Evolutionary conservation across 2,113 vertebrate species (phyloP).

Genomic region (Copsychus sechellarum): DNA sequence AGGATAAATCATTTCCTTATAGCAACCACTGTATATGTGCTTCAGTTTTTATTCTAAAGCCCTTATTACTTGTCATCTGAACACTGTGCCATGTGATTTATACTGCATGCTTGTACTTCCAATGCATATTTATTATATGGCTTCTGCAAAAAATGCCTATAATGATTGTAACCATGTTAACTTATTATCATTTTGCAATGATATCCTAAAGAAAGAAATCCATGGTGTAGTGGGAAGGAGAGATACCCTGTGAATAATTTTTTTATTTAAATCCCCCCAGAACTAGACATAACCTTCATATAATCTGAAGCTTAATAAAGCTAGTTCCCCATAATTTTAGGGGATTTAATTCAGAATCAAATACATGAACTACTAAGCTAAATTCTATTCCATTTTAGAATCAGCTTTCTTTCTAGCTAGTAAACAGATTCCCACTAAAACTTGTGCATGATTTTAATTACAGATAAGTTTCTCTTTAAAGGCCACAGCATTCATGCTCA

Average conservation of each 20-base stretch:
- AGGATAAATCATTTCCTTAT: slow-evolving; percentile 63
- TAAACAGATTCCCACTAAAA: slow-evolving; percentile 80
- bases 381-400: slow-evolving; percentile 71
- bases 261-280: neutral
- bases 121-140: slow-evolving; percentile 44
- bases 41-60: slow-evolving; percentile 16
- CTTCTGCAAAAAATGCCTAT: slow-evolving; percentile 12
- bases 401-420: slow-evolving; percentile 70
- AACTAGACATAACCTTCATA: neutral
- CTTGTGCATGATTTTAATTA: slow-evolving; percentile 98
- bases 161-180: slow-evolving; percentile 63
- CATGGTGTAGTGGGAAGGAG: neutral
- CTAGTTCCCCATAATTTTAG: slow-evolving; percentile 15
- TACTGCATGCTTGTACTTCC: neutral
- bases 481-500: slow-evolving; percentile 83
- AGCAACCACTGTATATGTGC: neutral
- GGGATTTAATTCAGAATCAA: slow-evolving; percentile 66
- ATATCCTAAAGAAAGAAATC: slow-evolving; percentile 1
- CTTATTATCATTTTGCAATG: slow-evolving; percentile 28
- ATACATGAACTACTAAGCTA: neutral
- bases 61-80: slow-evolving; percentile 52
- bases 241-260: neutral
- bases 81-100: slow-evolving; percentile 53
- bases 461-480: slow-evolving; percentile 95
- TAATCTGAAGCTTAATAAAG: slow-evolving; percentile 23